These are phyloP conservation scores for Archilochus colubris DNA, from an alignment of 2,113 vertebrate genomes.

Conservation along the genomic window DNA sequence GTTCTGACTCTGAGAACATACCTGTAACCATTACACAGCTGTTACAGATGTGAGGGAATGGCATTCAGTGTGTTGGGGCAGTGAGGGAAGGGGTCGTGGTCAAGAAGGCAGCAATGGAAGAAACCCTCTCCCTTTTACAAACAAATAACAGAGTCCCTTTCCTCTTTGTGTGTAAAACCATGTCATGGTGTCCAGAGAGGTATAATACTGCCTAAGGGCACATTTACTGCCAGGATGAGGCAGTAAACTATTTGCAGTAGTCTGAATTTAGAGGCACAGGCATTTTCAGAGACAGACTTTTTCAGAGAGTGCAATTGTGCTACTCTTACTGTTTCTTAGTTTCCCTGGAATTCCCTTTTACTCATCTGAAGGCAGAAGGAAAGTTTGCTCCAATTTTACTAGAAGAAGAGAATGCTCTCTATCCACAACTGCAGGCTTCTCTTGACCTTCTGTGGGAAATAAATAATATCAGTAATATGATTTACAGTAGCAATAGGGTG, in stretches of 20 bases:
- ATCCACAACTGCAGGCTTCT: not conserved
- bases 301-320: not conserved
- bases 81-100: not conserved
- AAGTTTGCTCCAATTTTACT: not conserved
- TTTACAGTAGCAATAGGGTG: not conserved
- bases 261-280: not conserved
- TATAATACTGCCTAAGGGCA: not conserved
- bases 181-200: not conserved
- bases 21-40: not conserved
- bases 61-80: accelerated
- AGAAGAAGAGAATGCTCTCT: not conserved
- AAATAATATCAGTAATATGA: not conserved
- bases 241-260: not conserved
- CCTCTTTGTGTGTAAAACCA: not conserved
- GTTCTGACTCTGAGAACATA: not conserved
- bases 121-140: not conserved
- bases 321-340: not conserved
- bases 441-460: not conserved
- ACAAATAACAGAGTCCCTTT: not conserved
- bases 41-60: not conserved
- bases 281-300: not conserved
- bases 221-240: not conserved
- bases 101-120: not conserved
- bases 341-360: not conserved
- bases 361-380: not conserved